Evolutionary conservation across 2,797 vertebrate species (phyloP).

Genomic region (Carapus acus): DNA sequence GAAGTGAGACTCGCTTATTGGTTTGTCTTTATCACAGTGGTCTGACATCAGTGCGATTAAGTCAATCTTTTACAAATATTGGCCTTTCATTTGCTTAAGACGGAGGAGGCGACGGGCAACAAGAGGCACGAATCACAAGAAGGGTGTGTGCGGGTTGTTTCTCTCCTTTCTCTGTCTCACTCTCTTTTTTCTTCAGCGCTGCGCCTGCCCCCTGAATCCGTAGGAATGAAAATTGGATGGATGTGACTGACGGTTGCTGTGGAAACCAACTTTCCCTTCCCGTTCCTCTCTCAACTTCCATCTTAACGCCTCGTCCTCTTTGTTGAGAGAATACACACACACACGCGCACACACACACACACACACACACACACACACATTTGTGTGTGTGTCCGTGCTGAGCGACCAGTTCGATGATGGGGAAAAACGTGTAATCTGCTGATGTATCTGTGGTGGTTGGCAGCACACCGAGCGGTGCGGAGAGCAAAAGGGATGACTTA

Average conservation of each 20-base stretch:
- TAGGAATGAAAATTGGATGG: conserved; percentile 42
- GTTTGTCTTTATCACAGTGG: too few species aligned
- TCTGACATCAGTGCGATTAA: too few species aligned
- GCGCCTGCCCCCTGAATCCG: conserved; percentile 31
- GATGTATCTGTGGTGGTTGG: not conserved
- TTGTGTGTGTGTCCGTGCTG: not conserved
- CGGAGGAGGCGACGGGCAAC: too few species aligned
- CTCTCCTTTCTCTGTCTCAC: too few species aligned
- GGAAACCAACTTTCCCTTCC: conserved; percentile 70
- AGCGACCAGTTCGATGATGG: not conserved
- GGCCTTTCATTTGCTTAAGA: too few species aligned
- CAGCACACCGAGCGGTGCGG: not conserved
- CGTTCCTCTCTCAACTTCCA: conserved; percentile 15
- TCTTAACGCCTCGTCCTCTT: conserved; percentile 13
- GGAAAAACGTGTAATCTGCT: not conserved
- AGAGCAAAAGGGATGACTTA: too few species aligned
- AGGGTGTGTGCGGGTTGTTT: too few species aligned
- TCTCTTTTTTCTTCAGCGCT: not conserved
- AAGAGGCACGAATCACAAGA: too few species aligned
- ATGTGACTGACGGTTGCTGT: conserved; percentile 65
- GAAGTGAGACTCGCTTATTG: too few species aligned
- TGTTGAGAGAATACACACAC: conserved; percentile 27
- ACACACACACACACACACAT: too few species aligned
- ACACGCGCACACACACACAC: conserved; percentile 6
- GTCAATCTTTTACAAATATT: too few species aligned